Conservation (phyloP, 2,797 vertebrate genomes). For the Karalla daura region DNA sequence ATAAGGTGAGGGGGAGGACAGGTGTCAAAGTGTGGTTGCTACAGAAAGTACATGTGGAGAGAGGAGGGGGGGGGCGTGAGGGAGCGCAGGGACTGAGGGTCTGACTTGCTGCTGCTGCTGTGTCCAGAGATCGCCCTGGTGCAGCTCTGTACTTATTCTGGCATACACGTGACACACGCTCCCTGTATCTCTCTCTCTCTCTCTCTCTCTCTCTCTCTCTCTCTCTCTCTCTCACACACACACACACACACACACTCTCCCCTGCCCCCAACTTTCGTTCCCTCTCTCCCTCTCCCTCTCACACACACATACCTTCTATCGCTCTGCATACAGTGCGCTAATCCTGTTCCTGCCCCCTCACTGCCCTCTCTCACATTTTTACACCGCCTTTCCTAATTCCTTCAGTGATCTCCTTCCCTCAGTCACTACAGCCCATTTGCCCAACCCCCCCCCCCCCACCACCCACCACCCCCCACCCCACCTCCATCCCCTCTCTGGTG, state of each 20-base stretch:
- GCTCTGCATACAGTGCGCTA: constrained; percentile 47
- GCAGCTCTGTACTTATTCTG: constrained; percentile 70
- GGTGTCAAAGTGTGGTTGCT: constrained; percentile 56
- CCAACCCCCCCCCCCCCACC: background rate
- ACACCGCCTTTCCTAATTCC: constrained; percentile 47
- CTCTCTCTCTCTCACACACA: constrained; percentile 22
- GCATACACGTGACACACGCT: constrained; percentile 71
- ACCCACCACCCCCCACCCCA: too few relatives aligned
- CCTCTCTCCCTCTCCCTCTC: constrained; percentile 23
- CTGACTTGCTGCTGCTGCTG: constrained; percentile 52
- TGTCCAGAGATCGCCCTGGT: constrained; percentile 59
- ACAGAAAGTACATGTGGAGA: constrained; percentile 50
- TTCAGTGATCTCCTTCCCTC: constrained; percentile 38
- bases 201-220: constrained; percentile 8
- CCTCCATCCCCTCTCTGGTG: constrained; percentile 9
- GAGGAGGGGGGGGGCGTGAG: constrained; percentile 61
- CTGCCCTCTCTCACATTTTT: constrained; percentile 44
- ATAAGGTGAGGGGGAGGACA: constrained; percentile 54
- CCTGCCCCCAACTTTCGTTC: constrained; percentile 11
- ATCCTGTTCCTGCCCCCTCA: constrained; percentile 61
- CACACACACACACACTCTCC: constrained; percentile 9
- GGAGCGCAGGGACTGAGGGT: constrained; percentile 53
- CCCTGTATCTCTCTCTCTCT: background rate
- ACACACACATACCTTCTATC: constrained; percentile 46
- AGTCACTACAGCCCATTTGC: constrained; percentile 14